Conservation (phyloP, 2,888 invertebrate species). For the Nephrotoma appendiculata region DNA sequence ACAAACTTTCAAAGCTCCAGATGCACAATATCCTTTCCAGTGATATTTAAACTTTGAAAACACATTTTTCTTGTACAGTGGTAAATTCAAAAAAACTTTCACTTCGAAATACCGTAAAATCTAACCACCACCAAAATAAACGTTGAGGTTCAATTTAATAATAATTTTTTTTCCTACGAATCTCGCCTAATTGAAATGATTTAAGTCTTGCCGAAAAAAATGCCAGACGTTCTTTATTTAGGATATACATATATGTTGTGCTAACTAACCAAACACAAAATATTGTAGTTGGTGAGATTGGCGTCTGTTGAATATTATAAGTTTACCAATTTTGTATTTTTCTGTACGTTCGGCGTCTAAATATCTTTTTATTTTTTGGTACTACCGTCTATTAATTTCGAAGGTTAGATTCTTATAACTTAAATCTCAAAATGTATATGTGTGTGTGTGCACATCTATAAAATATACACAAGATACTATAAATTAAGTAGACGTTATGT, state of each 20-base stretch:
- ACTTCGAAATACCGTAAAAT: background rate
- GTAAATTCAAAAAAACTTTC: background rate
- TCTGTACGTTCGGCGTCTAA: background rate
- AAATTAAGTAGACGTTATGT: background rate
- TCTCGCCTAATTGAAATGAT: background rate
- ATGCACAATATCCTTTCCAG: background rate
- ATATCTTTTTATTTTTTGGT: background rate
- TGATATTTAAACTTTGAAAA: background rate
- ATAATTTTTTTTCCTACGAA: background rate
- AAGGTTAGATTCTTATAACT: background rate
- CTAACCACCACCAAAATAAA: background rate
- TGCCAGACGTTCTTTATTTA: background rate
- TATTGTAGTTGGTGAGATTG: background rate
- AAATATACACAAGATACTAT: background rate
- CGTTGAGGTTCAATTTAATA: background rate
- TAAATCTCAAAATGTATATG: background rate
- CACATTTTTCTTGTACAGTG: background rate
- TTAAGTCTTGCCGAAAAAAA: background rate
- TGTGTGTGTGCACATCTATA: background rate
- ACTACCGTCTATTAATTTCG: background rate
- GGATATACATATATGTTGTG: background rate
- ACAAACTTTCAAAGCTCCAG: background rate
- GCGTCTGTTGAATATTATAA: background rate
- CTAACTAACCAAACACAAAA: background rate
- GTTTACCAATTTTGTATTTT: background rate